Conservation (phyloP, 1,140 invertebrate species). For the Bombus affinis region DNA sequence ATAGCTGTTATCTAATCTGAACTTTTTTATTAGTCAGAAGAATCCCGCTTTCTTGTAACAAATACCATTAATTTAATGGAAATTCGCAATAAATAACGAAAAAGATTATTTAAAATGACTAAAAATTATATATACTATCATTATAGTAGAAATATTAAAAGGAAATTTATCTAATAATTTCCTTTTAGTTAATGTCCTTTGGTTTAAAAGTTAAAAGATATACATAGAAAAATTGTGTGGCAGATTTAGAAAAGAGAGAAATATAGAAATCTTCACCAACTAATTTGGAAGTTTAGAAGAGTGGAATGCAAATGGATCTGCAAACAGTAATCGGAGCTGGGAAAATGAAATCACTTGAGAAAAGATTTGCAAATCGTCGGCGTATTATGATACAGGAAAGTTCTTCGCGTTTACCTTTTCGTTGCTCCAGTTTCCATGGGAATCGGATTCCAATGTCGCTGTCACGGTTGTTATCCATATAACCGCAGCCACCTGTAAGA, state of each 20-base stretch:
- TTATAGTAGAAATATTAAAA: no score
- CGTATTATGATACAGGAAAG: conserved; percentile 10
- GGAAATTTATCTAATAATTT: no score
- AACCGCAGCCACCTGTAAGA: conserved; percentile 73
- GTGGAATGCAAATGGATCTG: neutral
- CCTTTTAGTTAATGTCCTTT: no score
- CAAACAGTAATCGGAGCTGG: neutral
- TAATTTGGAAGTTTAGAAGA: neutral
- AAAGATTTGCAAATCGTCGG: conserved; percentile 5
- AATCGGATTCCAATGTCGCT: conserved; percentile 56
- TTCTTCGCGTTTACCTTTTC: conserved; percentile 61
- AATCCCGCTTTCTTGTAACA: neutral
- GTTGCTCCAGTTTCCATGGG: conserved; percentile 58
- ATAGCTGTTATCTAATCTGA: conserved; percentile 5
- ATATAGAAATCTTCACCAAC: no score
- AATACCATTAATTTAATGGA: neutral
- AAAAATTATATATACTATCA: no score
- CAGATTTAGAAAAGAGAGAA: neutral
- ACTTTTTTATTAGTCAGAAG: neutral
- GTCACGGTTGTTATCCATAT: conserved; percentile 70
- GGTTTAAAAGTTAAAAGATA: neutral
- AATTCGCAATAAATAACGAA: no score
- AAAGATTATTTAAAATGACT: no score
- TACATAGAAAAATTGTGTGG: neutral
- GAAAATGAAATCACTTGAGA: conserved; percentile 29